Evolutionary conservation across 2,797 vertebrate genomes (phyloP).

Genomic region (Gymnoscopelus braueri): DNA sequence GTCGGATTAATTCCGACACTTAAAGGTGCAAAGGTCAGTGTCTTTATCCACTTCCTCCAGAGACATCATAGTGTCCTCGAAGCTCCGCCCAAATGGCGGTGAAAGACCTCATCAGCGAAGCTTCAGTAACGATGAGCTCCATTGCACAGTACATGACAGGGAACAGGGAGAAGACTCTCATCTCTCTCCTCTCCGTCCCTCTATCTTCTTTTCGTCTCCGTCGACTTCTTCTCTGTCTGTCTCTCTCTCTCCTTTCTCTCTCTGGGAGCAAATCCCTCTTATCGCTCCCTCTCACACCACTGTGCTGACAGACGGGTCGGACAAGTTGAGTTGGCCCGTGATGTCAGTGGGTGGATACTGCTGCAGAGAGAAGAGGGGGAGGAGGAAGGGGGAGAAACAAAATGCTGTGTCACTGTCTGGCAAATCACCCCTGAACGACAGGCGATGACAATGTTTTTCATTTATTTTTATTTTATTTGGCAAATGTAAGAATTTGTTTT

Average conservation of each 20-base stretch:
- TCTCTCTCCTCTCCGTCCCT: conserved; percentile 11
- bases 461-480: neutral
- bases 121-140: conserved; percentile 36
- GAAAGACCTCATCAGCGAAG: conserved; percentile 29
- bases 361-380: conserved; percentile 83
- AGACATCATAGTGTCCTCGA: conserved; percentile 38
- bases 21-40: conserved; percentile 65
- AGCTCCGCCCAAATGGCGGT: conserved; percentile 43
- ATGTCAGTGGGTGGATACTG: conserved; percentile 98
- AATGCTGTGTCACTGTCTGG: conserved; percentile 45
- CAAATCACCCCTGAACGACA: conserved; percentile 4
- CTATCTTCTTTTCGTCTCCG: conserved; percentile 39
- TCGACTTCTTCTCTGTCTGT: conserved; percentile 23
- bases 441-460: neutral
- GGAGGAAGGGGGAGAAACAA: conserved; percentile 43
- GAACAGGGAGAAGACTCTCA: conserved; percentile 27
- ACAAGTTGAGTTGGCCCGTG: conserved; percentile 98
- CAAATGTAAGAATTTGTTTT: neutral
- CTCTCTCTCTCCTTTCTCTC: conserved; percentile 56
- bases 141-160: conserved; percentile 30
- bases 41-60: conserved; percentile 49
- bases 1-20: conserved; percentile 51
- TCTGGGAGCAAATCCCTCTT: conserved; percentile 29
- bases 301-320: conserved; percentile 99
- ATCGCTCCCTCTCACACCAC: conserved; percentile 89